Conservation (phyloP, 2,797 vertebrate genomes). For the Nyctibius grandis region DNA sequence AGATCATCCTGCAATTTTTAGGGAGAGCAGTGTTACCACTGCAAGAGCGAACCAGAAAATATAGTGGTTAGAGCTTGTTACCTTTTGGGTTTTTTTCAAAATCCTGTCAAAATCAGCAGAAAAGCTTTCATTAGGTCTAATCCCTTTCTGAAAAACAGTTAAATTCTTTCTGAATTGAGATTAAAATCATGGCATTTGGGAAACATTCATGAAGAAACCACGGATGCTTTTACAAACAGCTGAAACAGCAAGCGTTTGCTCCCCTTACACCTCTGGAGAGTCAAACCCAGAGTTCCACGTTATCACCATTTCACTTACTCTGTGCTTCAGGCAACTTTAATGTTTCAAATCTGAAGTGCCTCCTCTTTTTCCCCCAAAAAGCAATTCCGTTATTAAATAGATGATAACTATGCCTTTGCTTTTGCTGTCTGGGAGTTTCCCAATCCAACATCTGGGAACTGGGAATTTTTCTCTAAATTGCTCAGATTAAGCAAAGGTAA, state of each 20-base stretch:
- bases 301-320: not conserved
- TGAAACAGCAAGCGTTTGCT: not conserved
- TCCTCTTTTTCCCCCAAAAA: not conserved
- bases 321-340: not conserved
- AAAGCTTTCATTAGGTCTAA: not conserved
- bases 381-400: not conserved
- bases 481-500: slow-evolving; percentile 7
- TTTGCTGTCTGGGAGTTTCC: not conserved
- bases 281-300: not conserved
- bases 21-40: not conserved
- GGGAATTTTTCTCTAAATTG: not conserved
- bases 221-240: not conserved
- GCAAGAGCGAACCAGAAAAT: not conserved
- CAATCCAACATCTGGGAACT: not conserved
- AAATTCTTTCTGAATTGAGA: not conserved
- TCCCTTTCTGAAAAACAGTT: not conserved
- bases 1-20: not conserved
- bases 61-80: not conserved
- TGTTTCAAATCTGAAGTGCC: not conserved
- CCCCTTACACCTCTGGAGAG: not conserved
- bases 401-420: not conserved
- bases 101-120: not conserved
- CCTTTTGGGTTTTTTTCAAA: not conserved
- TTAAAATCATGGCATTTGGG: not conserved
- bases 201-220: not conserved